These are phyloP conservation scores for Cotesia congregata DNA, from an alignment of 2,888 invertebrate genomes.

Conservation along the genomic window DNA sequence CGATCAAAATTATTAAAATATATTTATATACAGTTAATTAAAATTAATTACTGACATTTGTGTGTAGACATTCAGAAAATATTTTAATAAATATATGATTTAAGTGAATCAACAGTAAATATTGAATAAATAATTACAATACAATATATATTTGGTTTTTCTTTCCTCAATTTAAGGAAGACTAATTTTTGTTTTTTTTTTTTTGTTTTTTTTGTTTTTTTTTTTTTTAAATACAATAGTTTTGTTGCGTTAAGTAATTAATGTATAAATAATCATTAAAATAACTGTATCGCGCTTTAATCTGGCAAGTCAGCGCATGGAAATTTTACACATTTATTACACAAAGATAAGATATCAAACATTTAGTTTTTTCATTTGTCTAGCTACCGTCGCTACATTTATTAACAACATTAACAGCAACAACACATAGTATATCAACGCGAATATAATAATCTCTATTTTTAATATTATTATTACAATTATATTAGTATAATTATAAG, in stretches of 20 bases:
- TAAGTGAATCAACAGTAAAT: slow-evolving; percentile 35
- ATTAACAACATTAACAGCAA: slow-evolving; percentile 70
- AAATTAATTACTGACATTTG: slow-evolving; percentile 8
- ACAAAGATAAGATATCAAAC: slow-evolving; percentile 28
- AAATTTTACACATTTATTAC: slow-evolving; percentile 38
- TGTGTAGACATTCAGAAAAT: slow-evolving; percentile 30
- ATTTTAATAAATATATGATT: slow-evolving; percentile 24
- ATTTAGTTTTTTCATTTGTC: slow-evolving; percentile 14
- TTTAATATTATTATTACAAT: slow-evolving; percentile 26
- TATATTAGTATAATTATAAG: too few species aligned
- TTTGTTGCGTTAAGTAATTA: not conserved
- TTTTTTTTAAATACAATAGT: not conserved
- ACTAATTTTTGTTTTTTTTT: not conserved
- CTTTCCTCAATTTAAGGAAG: slow-evolving; percentile 29
- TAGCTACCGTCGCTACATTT: slow-evolving; percentile 48
- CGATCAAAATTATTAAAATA: not conserved
- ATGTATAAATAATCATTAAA: not conserved
- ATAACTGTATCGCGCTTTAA: not conserved
- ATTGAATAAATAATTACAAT: slow-evolving; percentile 32
- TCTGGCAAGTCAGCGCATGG: slow-evolving; percentile 37
- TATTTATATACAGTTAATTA: not conserved
- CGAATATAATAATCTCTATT: slow-evolving; percentile 53
- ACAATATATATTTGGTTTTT: not conserved
- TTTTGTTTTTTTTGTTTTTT: slow-evolving; percentile 15
- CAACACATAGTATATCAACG: slow-evolving; percentile 69